Percentiles rank a stretch among this genome's conserved stretches.
phyloP scores from a whole-genome alignment of 1,140 invertebrate genomes.

The Listronotus oregonensis region DNA sequence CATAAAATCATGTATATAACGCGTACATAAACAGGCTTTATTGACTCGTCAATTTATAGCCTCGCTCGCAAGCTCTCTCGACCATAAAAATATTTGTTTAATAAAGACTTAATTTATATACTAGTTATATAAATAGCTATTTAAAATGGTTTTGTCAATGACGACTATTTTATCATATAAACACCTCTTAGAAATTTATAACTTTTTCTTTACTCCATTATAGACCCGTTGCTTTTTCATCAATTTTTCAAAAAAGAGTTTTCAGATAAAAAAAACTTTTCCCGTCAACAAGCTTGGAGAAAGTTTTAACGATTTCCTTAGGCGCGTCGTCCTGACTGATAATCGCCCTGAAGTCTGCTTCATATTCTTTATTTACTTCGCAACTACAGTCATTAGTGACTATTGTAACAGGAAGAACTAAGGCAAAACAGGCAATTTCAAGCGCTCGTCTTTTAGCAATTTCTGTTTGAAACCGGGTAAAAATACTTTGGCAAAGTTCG shows the following conservation, averaged over 20 bases:
- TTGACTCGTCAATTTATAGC: too few relatives aligned
- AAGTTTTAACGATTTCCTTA: slow-evolving; percentile 40
- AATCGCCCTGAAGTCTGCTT: slow-evolving; percentile 30
- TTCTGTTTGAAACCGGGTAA: slow-evolving; percentile 12
- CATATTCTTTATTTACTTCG: slow-evolving; percentile 39
- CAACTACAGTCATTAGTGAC: slow-evolving; percentile 41
- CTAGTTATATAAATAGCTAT: too few relatives aligned
- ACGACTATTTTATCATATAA: too few relatives aligned
- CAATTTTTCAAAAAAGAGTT: background rate
- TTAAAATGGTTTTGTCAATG: too few relatives aligned
- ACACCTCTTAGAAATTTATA: too few relatives aligned
- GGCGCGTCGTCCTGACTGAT: slow-evolving; percentile 28
- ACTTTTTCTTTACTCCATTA: background rate
- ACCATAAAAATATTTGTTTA: too few relatives aligned
- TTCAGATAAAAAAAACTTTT: slow-evolving; percentile 2
- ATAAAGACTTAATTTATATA: too few relatives aligned
- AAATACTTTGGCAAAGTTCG: slow-evolving; percentile 27
- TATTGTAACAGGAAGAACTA: slow-evolving; percentile 39
- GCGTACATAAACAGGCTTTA: too few relatives aligned
- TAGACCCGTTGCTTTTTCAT: background rate
- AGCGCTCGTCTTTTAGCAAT: slow-evolving; percentile 13
- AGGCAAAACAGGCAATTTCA: slow-evolving; percentile 33
- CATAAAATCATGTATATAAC: too few relatives aligned
- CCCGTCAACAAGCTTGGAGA: slow-evolving; percentile 33
- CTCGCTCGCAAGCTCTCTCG: too few relatives aligned